Evolutionary conservation across 2,888 invertebrate species (phyloP), one percentile per base, ranked within the genome.

Genomic region (Spisula subtruncata): DNA sequence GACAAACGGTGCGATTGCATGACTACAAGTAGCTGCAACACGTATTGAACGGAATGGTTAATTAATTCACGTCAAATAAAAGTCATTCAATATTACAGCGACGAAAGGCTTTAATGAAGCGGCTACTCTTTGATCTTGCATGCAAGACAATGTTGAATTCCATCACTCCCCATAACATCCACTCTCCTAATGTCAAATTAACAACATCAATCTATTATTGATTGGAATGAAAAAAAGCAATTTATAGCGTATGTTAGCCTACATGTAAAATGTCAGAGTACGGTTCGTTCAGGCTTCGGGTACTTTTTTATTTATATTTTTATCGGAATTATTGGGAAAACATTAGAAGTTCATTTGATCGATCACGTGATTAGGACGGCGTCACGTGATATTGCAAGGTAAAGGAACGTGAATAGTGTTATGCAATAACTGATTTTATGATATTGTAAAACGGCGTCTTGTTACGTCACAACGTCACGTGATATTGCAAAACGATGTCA

Each of bases 151-250:
- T 75, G 75, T 32, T 5, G 14, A 18, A 75, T 66, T 66, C 60
- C 60, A 66, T 20, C 10, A 10, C 20, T 25, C 25, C 25, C 60
- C 60, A 66, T 20, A 4, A 10, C 20, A 66, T 66, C 25, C 60
- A n/a, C 10, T 66, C 60, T 25, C 60, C 60, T 10, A 25, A 66
- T 25, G n/a, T 66, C 25, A n/a, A n/a, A 25, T 66, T 25, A 66
- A 25, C 25, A 66, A 25, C 60, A 66, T 66, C 60, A 66, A 66
- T 66, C n/a, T n/a, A 25, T 66, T 66, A 66, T 66, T 66, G 60
- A 66, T 66, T 66, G 60, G 25, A 66, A 66, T 66, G 60, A 66
- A 66, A n/a, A n/a, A 66, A 12, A 66, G 60, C 60, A 66, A 66
- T 66, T 66, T 6, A 2, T 1, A 25, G 20, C 60, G 10, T 66